Evolutionary conservation across 2,888 invertebrate species (phyloP).

Genomic region (Tinea semifulvella): DNA sequence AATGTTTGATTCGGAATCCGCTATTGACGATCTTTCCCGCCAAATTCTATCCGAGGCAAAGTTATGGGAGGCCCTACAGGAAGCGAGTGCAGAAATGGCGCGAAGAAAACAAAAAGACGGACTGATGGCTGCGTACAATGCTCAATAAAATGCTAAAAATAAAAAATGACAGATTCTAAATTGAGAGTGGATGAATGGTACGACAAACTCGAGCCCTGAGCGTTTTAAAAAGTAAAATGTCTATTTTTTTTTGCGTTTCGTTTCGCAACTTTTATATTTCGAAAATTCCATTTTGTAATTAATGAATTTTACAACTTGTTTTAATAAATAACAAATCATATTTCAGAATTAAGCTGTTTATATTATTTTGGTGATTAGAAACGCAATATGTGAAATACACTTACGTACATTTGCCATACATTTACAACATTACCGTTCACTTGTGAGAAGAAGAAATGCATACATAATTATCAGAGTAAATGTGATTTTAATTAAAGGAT

Average conservation of each 20-base stretch:
- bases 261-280: too few relatives aligned
- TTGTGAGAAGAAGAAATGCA: too few relatives aligned
- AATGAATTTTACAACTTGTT: too few relatives aligned
- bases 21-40: slow-evolving; percentile 77
- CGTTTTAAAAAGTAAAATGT: slow-evolving; percentile 1
- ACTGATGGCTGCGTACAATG: slow-evolving; percentile 28
- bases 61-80: slow-evolving; percentile 82
- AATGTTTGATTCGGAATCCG: slow-evolving; percentile 74
- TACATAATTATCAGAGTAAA: too few relatives aligned
- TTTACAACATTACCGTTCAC: too few relatives aligned
- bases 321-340: too few relatives aligned
- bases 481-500: too few relatives aligned
- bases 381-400: too few relatives aligned
- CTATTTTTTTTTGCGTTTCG: not conserved
- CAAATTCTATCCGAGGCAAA: slow-evolving; percentile 83
- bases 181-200: slow-evolving; percentile 5
- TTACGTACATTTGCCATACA: too few relatives aligned
- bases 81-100: slow-evolving; percentile 76
- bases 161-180: not conserved
- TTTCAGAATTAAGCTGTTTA: too few relatives aligned
- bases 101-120: slow-evolving; percentile 66
- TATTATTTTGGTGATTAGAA: too few relatives aligned
- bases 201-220: not conserved
- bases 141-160: slow-evolving; percentile 22
- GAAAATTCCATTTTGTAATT: too few relatives aligned